Evolutionary conservation across 2,113 vertebrate genomes (phyloP), one percentile per base, ranked within the genome.

Genomic region (Alligator mississippiensis): DNA sequence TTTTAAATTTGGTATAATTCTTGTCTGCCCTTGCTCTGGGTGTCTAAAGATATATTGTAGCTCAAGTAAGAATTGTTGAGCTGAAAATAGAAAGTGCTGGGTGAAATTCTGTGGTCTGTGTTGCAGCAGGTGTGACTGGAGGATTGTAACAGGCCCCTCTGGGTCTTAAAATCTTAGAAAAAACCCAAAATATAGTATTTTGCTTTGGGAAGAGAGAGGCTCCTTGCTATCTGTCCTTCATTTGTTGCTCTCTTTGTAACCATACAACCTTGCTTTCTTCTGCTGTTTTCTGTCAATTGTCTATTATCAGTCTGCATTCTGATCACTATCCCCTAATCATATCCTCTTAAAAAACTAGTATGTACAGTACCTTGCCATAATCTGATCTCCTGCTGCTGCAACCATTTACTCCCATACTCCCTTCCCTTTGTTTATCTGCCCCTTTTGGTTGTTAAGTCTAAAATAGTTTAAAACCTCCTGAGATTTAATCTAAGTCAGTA

Each of bases 281-380:
- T 81, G 0, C 28, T 66, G 28, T 0, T 68, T 19, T 1, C 59
- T 74, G 0, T 0, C 58, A 55, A 8, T 79, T 88, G 57, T 63
- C 24, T 78, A 79, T 79, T 4, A 9, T 1, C 12, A 76, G 13
- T 38, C 76, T 84, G 11, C 66, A 13, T 22, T 86, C 62, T 79
- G 64, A 25, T 64, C 12, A 0, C 72, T 77, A 0, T 57, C 2
- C 80, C 47, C 14, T 9, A 55, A 3, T 11, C 4, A 0, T 74
- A 34, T 14, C 5, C 76, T 90, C 60, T 24, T 66, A 60, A 7
- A 54, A 63, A 24, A 60, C 28, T 81, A 0, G 0, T 14, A 17
- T 2, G 14, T 5, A 9, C 84, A 62, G 13, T 47, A 0, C 11
- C 11, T 74, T 74, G 15, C 34, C 30, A 1, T 7, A 5, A 34